A percentile compares a stretch with the other conserved stretches of the same genome.
phyloP scores from a whole-genome alignment of 1,140 invertebrate genomes.

The Ips typographus region DNA sequence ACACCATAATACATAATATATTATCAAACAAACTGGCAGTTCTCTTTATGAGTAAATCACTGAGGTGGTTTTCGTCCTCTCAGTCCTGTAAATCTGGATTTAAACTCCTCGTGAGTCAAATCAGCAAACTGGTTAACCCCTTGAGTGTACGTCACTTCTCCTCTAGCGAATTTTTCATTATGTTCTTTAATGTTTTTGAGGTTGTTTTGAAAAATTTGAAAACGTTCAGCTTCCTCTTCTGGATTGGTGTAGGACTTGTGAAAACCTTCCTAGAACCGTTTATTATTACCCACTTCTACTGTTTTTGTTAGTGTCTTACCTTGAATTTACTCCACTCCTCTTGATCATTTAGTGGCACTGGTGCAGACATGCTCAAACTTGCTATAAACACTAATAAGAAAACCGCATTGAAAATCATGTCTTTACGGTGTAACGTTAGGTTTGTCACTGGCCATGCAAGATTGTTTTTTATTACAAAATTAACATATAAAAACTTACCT shows the following conservation, averaged over 20 bases:
- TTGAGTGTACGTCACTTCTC: conserved; percentile 31
- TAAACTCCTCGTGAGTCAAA: conserved; percentile 35
- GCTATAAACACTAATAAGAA: neutral
- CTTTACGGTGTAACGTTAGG: neutral
- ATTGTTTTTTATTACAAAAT: too few species aligned
- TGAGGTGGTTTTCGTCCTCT: too few species aligned
- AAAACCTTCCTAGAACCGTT: conserved; percentile 9
- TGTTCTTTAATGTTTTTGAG: conserved; percentile 33
- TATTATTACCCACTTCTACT: neutral
- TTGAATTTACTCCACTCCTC: conserved; percentile 17
- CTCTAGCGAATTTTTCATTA: conserved; percentile 31
- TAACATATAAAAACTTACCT: too few species aligned
- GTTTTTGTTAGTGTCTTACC: neutral
- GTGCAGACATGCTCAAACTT: neutral
- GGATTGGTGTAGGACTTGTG: conserved; percentile 24
- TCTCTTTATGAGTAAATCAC: too few species aligned
- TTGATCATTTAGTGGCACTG: conserved; percentile 5
- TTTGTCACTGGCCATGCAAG: too few species aligned
- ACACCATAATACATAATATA: too few species aligned
- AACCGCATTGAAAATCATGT: neutral
- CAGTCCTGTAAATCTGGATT: neutral
- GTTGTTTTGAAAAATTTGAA: conserved; percentile 34
- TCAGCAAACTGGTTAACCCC: conserved; percentile 38
- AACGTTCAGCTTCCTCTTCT: conserved; percentile 30
- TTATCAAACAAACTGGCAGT: too few species aligned